These are phyloP conservation scores for Danionella cerebrum DNA, from an alignment of 2,113 vertebrate genomes.

Conservation along the genomic window DNA sequence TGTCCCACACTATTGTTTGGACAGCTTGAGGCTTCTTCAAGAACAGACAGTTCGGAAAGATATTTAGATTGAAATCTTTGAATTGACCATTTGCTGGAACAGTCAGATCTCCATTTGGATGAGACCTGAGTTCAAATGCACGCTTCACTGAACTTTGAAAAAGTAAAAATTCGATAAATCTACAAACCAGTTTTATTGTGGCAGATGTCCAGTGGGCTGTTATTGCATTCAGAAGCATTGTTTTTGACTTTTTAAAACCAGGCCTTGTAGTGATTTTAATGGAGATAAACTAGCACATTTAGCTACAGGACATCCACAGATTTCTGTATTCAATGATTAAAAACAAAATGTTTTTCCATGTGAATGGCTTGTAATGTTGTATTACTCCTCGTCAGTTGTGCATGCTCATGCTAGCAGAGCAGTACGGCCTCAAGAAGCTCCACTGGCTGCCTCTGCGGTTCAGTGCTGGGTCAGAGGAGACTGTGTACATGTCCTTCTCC, in stretches of 20 bases:
- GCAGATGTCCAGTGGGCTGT: too few species aligned
- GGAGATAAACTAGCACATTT: too few species aligned
- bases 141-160: too few species aligned
- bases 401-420: background rate
- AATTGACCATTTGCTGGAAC: conserved; percentile 42
- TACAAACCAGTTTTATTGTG: too few species aligned
- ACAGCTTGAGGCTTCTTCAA: conserved; percentile 79
- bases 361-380: background rate
- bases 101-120: conserved; percentile 17
- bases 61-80: conserved; percentile 61
- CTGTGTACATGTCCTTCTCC: conserved; percentile 49
- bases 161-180: too few species aligned
- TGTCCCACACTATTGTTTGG: conserved; percentile 71
- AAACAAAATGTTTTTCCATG: background rate
- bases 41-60: conserved; percentile 61
- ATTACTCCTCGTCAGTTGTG: background rate
- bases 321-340: background rate
- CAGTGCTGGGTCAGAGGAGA: conserved; percentile 54
- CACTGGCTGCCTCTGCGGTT: conserved; percentile 50
- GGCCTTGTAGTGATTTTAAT: too few species aligned
- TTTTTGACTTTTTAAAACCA: too few species aligned
- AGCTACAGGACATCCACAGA: background rate
- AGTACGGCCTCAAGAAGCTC: conserved; percentile 25
- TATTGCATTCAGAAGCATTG: too few species aligned
- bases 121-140: background rate